Evolutionary conservation across 2,113 vertebrate genomes (phyloP), one percentile per base, ranked within the genome.

Genomic region (Oncorhynchus kisutch): DNA sequence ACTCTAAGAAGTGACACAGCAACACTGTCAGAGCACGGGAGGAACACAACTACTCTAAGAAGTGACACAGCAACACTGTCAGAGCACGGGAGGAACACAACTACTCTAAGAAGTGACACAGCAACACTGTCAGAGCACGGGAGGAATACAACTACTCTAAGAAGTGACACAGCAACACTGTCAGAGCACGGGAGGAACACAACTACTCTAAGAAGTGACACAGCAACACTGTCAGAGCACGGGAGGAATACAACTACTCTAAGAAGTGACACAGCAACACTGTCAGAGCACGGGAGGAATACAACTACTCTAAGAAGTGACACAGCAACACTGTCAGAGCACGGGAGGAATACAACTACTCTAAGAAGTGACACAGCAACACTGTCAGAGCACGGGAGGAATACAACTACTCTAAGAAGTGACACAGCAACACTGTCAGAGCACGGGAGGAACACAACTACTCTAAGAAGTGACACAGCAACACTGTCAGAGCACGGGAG

Each of bases 101-200:
- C 4, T 5, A 20, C 16, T 60, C 59, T 60, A 31, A 34, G 31
- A 6, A 34, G 31, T 34, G 31, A 0, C 31, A 34, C 1, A 34
- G 31, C 5, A 34, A 34, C 31, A 34, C 31, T 34, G 72, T 80
- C 65, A 68, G 51, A 27, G 18, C 0, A 22, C n/a, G 0, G 24
- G n/a, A 24, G 24, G 24, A 24, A 24, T 24, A 24, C 24, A 24
- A 24, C 24, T 24, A 24, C 24, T 24, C 73, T 71, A 64, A 18
- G 74, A 77, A 84, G 62, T 34, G 27, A 65, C 54, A 57, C 27
- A 60, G 18, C 69, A 76, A 59, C 34, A 71, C n/a, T 77, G 72
- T 80, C 65, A 68, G 51, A 27, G 18, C 0, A 22, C 59, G 3
- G 18, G 6, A 60, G 59, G 5, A 22, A 60, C 0, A n/a, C n/a